Conservation (phyloP, 1,140 invertebrate genomes). For the Chrysopa pallens region DNA sequence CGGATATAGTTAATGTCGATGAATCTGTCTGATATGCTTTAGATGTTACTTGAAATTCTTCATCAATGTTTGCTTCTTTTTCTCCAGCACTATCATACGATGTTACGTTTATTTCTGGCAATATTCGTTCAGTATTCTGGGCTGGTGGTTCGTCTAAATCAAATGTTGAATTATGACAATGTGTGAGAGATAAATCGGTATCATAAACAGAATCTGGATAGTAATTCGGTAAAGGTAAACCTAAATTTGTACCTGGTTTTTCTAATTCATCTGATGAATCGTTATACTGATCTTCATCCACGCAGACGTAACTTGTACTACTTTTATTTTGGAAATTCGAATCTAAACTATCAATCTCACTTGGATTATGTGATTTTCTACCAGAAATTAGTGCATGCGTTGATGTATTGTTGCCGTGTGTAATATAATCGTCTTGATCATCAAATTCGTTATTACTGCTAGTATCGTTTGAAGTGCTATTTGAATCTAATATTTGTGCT, state of each 20-base stretch:
- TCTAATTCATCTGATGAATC: neutral
- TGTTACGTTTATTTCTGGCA: neutral
- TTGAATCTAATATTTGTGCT: neutral
- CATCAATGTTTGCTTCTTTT: neutral
- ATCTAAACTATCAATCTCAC: conserved; percentile 41
- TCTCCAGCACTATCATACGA: neutral
- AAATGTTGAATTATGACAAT: conserved; percentile 18
- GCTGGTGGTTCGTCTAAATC: neutral
- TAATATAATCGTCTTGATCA: too few species aligned
- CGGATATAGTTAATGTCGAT: too few species aligned
- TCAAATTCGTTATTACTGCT: too few species aligned
- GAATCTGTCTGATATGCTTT: too few species aligned
- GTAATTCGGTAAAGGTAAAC: conserved; percentile 21
- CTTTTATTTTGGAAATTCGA: conserved; percentile 41
- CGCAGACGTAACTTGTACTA: conserved; percentile 18
- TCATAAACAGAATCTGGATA: conserved; percentile 24
- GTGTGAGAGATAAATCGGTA: conserved; percentile 24
- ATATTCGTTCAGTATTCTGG: neutral
- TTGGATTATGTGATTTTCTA: conserved; percentile 23
- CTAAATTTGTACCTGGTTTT: conserved; percentile 20
- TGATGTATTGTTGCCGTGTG: neutral
- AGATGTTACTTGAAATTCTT: too few species aligned
- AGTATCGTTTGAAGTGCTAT: neutral
- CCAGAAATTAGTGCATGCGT: neutral
- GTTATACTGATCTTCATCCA: neutral